Evolutionary conservation across 2,797 vertebrate genomes (phyloP), one percentile per base, ranked within the genome.

Genomic region (Coregonus ussuriensis): DNA sequence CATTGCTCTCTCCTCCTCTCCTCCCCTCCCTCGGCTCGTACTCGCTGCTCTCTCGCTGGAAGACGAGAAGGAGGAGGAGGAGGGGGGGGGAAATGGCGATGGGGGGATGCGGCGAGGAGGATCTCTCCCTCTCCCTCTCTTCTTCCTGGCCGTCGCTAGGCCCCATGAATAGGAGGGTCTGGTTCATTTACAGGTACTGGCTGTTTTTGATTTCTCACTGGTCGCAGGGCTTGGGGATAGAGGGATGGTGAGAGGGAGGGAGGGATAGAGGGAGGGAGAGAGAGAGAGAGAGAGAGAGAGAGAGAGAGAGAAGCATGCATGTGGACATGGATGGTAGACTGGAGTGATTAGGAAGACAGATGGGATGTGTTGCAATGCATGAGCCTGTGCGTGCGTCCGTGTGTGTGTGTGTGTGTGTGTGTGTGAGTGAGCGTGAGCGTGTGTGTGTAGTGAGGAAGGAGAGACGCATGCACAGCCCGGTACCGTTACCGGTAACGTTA

Each of bases 151-250:
- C 96, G 74, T 96, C 95, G 87, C 93, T 98, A 88, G 96, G 96
- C 91, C 97, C 96, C 87, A 92, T 95, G 93, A 95, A 96, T 91
- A 93, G 95, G 93, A 97, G 96, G 93, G 92, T 97, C 93, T 97
- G 96, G 96, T 98, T 97, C 94, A 97, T 97, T 92, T 98, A 97
- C 96, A 98, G 96, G 96, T 97, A 97, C 93, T 82, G 89, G 88
- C 86, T 67, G 71, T 29, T 29, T 54, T 56, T 63, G 18, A 35
- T 68, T 79, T 7, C 14, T 41, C 29, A n/a, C 4, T 70, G 67
- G 76, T 65, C 56, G 73, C 68, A 63, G 66, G 74, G 62, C 41
- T 66, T 65, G 72, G 67, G 72, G 65, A 67, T 54, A 56, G 79
- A 68, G 63, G 41, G 59, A 31, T 0, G 63, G 51, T 29, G 2